Base-by-base conservation (phyloP, 2,113 vertebrate genomes). In the Emydocephalus ijimae region DNA sequence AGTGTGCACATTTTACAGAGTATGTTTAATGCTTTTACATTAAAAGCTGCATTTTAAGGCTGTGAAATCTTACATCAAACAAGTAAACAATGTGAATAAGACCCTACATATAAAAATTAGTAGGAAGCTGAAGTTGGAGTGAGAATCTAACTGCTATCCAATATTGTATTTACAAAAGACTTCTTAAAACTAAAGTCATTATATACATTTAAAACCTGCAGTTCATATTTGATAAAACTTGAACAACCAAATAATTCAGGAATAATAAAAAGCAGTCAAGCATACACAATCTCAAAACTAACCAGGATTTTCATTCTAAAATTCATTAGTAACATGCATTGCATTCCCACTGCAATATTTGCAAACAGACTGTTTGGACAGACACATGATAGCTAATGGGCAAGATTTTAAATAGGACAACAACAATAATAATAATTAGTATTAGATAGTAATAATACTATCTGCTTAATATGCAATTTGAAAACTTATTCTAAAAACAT, bases 41-140 rank as follows among this genome's bases (percentile, higher is more conserved):
- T 86, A 90, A 90, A 89, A 90, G 81, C 56, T 90, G 92, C 92
- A 95, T 94, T 91, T 93, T 98, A 98, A 98, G 98, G 97, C 97
- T 95, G 96, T 97, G 96, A 96, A 87, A 96, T 96, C 96, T 92
- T 94, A 92, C 15, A 95, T 45, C 93, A 94, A 57, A 85, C 20
- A 69, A 64, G 81, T 89, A 59, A 96, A 95, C 88, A 92, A 64
- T 64, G 48, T 93, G 39, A 90, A 85, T 1, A 95, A 95, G 95
- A 95, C 29, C 94, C 88, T 94, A 86, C 92, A 95, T 96, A 96
- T 93, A 96, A 95, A 95, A 94, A 90, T 1, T 89, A 88, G 89
- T 94, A 74, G 85, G 95, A 96, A 97, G 89, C 94, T 97, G 93
- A 94, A 97, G 96, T 94, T 97, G 92, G 96, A 97, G 96, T 96